Percentiles rank a stretch among this genome's conserved stretches.
Evolutionary conservation across 2,113 vertebrate genomes (phyloP).

Genomic region (Anoura caudifer): DNA sequence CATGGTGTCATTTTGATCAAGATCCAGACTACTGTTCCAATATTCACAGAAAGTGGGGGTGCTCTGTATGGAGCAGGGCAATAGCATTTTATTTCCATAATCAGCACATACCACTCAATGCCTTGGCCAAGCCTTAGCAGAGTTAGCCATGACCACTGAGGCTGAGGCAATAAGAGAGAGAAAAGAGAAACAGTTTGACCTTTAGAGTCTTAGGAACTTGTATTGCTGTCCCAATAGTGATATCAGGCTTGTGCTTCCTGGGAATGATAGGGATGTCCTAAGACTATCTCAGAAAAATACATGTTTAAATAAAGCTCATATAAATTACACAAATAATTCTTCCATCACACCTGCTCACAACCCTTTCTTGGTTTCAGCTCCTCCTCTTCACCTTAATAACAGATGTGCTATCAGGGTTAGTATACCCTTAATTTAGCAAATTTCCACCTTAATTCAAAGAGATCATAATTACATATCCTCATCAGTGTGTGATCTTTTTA

Average conservation of each 20-base stretch:
- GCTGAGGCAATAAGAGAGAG: neutral
- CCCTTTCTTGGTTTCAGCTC: neutral
- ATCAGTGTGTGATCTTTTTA: neutral
- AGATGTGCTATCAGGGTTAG: neutral
- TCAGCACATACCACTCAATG: neutral
- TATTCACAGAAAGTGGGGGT: neutral
- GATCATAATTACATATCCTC: neutral
- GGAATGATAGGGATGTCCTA: neutral
- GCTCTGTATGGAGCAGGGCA: neutral
- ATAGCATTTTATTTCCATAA: neutral
- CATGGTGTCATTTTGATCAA: neutral
- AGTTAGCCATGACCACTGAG: neutral
- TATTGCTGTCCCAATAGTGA: neutral
- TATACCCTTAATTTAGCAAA: neutral
- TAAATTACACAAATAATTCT: neutral
- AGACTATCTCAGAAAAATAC: neutral
- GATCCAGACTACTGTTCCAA: neutral
- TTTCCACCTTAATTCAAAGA: neutral
- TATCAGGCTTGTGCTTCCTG: neutral
- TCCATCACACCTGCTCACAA: neutral
- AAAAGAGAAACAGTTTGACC: neutral
- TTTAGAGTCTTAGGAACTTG: neutral
- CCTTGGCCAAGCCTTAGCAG: neutral
- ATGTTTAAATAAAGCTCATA: neutral
- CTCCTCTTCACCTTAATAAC: neutral